phyloP scores from a whole-genome alignment of 2,797 vertebrate species.

The Sylvia borin region DNA sequence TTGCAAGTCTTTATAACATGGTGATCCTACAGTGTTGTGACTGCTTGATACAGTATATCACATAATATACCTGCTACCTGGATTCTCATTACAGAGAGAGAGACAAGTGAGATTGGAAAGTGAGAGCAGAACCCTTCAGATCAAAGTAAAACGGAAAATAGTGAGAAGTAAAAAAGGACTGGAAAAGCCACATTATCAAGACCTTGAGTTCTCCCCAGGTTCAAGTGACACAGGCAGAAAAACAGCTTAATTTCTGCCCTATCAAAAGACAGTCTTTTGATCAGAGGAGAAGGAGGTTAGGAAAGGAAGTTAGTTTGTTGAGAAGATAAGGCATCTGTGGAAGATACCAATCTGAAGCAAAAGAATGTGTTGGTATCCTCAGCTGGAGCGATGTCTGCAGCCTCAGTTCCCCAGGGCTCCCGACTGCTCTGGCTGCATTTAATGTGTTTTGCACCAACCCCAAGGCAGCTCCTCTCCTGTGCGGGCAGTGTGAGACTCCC shows the following conservation, averaged over 20 bases:
- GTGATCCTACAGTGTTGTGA: background rate
- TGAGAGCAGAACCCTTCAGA: constrained; percentile 20
- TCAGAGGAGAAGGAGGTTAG: background rate
- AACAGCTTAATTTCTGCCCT: background rate
- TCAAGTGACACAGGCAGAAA: background rate
- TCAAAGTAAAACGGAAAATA: constrained; percentile 24
- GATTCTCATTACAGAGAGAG: constrained; percentile 14
- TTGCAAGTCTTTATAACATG: background rate
- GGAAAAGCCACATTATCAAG: constrained; percentile 11
- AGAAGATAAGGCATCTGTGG: constrained; percentile 2
- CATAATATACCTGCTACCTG: constrained; percentile 7
- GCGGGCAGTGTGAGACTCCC: accelerated
- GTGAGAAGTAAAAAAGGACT: background rate
- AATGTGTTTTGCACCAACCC: background rate
- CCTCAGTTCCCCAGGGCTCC: background rate
- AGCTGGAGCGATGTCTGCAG: background rate
- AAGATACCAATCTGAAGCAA: constrained; percentile 1
- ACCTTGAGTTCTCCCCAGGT: background rate
- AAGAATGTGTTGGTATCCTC: background rate
- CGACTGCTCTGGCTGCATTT: background rate
- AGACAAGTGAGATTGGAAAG: constrained; percentile 37
- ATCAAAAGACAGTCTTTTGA: background rate
- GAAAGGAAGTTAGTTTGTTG: background rate
- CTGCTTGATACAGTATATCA: background rate
- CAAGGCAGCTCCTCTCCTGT: background rate